Conservation (phyloP, 2,113 vertebrate genomes). For the Chaetops frenatus region DNA sequence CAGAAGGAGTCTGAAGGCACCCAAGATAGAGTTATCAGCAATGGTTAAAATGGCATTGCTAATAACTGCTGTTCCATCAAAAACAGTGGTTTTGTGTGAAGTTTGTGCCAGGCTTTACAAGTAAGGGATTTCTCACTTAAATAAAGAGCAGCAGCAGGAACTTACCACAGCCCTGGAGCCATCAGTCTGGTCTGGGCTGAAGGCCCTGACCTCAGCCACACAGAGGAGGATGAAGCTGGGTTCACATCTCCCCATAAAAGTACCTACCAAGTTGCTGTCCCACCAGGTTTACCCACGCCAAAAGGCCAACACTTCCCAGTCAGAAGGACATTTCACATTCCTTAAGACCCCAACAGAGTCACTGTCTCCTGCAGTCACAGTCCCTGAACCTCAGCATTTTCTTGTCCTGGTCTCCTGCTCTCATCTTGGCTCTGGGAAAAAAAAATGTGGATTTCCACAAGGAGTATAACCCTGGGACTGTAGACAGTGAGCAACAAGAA, state of each 20-base stretch:
- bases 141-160: neutral
- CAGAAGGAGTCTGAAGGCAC: neutral
- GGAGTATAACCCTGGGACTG: neutral
- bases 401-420: neutral
- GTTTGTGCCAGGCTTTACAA: neutral
- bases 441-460: neutral
- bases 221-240: neutral
- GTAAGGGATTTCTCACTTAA: neutral
- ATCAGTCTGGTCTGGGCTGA: neutral
- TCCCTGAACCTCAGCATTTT: neutral
- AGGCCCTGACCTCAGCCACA: neutral
- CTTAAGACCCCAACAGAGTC: neutral
- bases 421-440: neutral
- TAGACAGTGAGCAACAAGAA: neutral
- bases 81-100: neutral
- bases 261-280: neutral
- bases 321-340: neutral
- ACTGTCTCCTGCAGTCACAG: neutral
- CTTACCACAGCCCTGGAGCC: neutral
- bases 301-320: rapidly evolving
- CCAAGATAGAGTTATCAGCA: neutral
- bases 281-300: rapidly evolving
- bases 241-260: neutral
- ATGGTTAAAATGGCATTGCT: neutral
- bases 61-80: neutral